Conservation (phyloP, 1,140 invertebrate species). For the Drosophila mauritiana region DNA sequence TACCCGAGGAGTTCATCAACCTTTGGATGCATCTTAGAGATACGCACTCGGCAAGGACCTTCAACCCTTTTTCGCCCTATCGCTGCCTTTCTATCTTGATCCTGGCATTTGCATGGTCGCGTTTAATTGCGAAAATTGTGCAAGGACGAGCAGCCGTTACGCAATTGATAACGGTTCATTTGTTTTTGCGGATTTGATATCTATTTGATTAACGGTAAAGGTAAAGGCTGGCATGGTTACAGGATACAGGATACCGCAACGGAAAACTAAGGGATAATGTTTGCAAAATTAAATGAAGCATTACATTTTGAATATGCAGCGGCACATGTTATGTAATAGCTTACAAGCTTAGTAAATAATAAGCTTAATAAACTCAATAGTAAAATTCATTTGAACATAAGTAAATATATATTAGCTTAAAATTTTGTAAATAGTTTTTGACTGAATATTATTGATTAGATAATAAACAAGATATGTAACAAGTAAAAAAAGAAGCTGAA, state of each 20-base stretch:
- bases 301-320: conserved; percentile 38
- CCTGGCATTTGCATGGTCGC: conserved; percentile 66
- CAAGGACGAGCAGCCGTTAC: conserved; percentile 63
- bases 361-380: too few species aligned
- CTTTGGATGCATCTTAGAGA: conserved; percentile 50
- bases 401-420: too few species aligned
- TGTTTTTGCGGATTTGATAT: conserved; percentile 70
- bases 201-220: conserved; percentile 71
- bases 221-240: conserved; percentile 15
- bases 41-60: conserved; percentile 27
- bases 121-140: conserved; percentile 64
- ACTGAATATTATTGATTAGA: too few species aligned
- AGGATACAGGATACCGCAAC: conserved; percentile 1
- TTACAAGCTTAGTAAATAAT: too few species aligned
- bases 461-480: too few species aligned
- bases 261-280: background rate
- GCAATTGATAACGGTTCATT: conserved; percentile 81
- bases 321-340: background rate
- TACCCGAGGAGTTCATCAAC: conserved; percentile 46
- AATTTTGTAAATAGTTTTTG: too few species aligned
- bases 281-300: conserved; percentile 44
- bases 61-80: conserved; percentile 53
- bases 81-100: conserved; percentile 60
- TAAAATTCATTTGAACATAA: too few species aligned
- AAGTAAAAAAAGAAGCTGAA: too few species aligned